These are phyloP conservation scores for Psammodynastes pulverulentus DNA, from an alignment of 2,113 vertebrate genomes.

Conservation along the genomic window DNA sequence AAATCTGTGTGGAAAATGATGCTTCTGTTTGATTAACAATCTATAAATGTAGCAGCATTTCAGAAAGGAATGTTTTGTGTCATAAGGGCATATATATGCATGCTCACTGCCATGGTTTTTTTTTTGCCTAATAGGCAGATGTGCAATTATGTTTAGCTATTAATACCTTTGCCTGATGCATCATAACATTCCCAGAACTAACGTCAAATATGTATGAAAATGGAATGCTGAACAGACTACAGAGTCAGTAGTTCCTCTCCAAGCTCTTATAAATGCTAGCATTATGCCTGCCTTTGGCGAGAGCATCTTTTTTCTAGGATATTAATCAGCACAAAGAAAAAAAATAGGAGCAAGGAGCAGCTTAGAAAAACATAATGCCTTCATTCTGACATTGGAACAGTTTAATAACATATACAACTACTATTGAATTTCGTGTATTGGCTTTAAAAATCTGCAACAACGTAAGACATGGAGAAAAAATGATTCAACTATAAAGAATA, in stretches of 20 bases:
- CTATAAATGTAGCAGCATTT: background rate
- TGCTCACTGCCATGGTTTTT: background rate
- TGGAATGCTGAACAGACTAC: background rate
- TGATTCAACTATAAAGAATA: background rate
- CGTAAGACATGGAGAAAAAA: background rate
- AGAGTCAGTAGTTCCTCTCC: background rate
- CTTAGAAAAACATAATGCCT: background rate
- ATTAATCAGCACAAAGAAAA: background rate
- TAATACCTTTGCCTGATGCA: background rate
- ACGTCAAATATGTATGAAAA: background rate
- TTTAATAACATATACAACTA: background rate
- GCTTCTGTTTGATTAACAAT: constrained; percentile 2
- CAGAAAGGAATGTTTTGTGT: background rate
- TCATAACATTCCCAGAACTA: background rate
- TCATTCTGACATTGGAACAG: background rate
- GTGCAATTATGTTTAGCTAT: background rate
- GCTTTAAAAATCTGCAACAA: background rate
- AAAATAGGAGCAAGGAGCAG: background rate
- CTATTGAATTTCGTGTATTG: background rate
- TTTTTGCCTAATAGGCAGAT: background rate
- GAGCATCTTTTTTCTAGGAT: background rate
- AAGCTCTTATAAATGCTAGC: background rate
- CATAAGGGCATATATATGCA: background rate
- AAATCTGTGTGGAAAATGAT: background rate
- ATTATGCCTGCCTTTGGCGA: background rate